Conservation (phyloP, 2,888 invertebrate genomes). For the Andrena marginata region DNA sequence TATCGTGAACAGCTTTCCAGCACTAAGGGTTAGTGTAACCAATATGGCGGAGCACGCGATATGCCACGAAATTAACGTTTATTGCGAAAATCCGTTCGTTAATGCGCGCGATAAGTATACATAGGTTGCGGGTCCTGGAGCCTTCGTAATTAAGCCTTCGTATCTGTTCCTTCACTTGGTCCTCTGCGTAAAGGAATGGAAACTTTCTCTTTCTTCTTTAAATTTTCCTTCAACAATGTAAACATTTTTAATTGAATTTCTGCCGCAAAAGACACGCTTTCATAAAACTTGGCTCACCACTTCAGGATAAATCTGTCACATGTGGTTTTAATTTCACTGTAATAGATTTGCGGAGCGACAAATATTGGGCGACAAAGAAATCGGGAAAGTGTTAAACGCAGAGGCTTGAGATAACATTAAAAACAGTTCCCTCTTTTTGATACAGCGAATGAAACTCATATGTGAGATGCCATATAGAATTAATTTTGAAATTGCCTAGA, state of each 20-base stretch:
- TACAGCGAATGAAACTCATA: no score
- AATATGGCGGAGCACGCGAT: not conserved
- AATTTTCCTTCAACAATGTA: not conserved
- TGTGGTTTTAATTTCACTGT: no score
- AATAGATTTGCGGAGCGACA: no score
- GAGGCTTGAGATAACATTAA: no score
- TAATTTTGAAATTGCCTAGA: no score
- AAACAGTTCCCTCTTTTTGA: no score
- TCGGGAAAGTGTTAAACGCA: no score
- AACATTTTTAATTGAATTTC: not conserved
- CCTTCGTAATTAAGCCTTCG: slow-evolving; percentile 1
- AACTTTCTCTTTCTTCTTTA: not conserved
- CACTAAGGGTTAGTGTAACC: not conserved
- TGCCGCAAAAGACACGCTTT: no score
- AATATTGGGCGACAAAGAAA: no score
- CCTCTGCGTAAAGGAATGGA: not conserved
- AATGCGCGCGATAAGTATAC: not conserved
- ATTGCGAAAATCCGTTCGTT: slow-evolving; percentile 22
- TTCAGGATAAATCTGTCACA: no score
- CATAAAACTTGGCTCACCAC: no score
- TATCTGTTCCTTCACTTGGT: slow-evolving; percentile 19
- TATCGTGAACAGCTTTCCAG: not conserved
- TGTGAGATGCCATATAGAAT: no score
- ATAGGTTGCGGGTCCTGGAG: not conserved
- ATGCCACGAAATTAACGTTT: slow-evolving; percentile 6